These are phyloP conservation scores for Lanistes nyassanus DNA, from an alignment of 1,140 invertebrate genomes.

Conservation along the genomic window DNA sequence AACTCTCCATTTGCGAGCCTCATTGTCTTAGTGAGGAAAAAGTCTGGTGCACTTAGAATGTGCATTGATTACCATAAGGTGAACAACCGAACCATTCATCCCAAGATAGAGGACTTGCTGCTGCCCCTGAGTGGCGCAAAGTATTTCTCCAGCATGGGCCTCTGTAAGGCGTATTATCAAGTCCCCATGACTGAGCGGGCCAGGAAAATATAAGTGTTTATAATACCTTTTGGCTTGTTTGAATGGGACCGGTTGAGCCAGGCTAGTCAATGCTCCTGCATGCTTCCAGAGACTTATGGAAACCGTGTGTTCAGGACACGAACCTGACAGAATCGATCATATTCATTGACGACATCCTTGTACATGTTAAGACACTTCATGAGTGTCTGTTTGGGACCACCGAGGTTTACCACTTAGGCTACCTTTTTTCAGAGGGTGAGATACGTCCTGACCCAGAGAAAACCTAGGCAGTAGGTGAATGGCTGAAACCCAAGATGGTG, in stretches of 20 bases:
- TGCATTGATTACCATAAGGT: not conserved
- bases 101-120: too few species aligned
- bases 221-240: not conserved
- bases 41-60: conserved; percentile 3
- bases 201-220: not conserved
- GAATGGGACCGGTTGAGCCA: too few species aligned
- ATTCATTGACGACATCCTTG: too few species aligned
- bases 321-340: too few species aligned
- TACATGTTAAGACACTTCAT: not conserved
- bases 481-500: conserved; percentile 1
- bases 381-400: too few species aligned
- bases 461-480: not conserved
- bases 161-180: conserved; percentile 11
- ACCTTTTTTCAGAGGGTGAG: not conserved
- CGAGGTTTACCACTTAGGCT: not conserved
- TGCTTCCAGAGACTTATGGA: conserved; percentile 1
- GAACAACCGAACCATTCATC: too few species aligned
- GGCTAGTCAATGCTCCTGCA: too few species aligned
- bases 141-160: not conserved
- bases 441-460: conserved; percentile 4
- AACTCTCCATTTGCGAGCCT: too few species aligned
- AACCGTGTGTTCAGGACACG: not conserved
- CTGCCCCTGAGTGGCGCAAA: too few species aligned
- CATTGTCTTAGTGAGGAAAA: too few species aligned
- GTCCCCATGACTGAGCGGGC: conserved; percentile 6